These are phyloP conservation scores for Myotis pilosus DNA, from an alignment of 2,797 vertebrate genomes.

Conservation along the genomic window DNA sequence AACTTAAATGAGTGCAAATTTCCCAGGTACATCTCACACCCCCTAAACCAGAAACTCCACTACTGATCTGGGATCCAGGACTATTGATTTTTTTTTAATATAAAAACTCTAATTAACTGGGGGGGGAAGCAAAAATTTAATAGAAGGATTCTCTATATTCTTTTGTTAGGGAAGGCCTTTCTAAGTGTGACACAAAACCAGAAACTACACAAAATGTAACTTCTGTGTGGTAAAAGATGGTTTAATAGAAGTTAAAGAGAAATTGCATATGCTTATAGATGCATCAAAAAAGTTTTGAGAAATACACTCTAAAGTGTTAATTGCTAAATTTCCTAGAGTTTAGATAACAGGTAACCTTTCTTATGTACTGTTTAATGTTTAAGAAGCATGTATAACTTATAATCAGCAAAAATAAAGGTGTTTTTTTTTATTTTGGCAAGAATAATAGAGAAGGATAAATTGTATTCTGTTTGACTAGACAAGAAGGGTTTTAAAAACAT, in stretches of 20 bases:
- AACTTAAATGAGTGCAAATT: not conserved
- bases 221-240: not conserved
- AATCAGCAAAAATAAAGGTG: not conserved
- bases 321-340: slow-evolving; percentile 2
- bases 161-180: not conserved
- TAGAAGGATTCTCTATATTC: not conserved
- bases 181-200: not conserved
- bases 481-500: not conserved
- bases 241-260: not conserved
- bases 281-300: not conserved
- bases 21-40: too few species aligned
- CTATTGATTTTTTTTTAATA: too few species aligned
- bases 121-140: not conserved
- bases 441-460: not conserved
- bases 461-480: not conserved
- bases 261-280: not conserved
- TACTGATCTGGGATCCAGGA: not conserved
- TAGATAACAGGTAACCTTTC: not conserved
- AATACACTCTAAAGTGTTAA: not conserved
- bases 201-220: not conserved
- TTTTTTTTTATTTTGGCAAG: not conserved
- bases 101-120: not conserved
- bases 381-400: not conserved
- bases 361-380: not conserved
- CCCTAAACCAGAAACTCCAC: not conserved